phyloP scores from a whole-genome alignment of 2,113 vertebrate genomes.

The Lipophrys pholis region DNA sequence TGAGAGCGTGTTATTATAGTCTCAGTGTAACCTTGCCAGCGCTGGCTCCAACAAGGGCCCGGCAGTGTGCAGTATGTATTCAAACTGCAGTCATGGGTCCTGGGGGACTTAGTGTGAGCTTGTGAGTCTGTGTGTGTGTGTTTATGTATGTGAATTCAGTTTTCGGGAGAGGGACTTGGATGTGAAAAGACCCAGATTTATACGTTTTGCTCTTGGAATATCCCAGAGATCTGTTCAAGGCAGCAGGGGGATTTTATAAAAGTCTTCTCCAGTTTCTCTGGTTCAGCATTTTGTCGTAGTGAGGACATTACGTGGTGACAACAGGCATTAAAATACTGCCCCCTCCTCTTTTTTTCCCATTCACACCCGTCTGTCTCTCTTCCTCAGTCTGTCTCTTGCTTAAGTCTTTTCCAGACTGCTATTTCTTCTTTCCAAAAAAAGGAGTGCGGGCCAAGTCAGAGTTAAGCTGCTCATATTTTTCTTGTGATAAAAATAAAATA shows the following conservation, averaged over 20 bases:
- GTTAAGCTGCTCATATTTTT: constrained; percentile 10
- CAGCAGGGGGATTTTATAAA: constrained; percentile 75
- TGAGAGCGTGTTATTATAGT: constrained; percentile 58
- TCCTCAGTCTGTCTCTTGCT: constrained; percentile 44
- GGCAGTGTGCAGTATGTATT: constrained; percentile 52
- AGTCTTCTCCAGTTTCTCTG: constrained; percentile 81
- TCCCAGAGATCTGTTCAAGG: constrained; percentile 75
- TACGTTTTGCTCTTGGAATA: constrained; percentile 80
- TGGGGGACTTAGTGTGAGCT: constrained; percentile 40
- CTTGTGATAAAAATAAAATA: background rate
- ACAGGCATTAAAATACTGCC: constrained; percentile 77
- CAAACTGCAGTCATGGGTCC: constrained; percentile 65
- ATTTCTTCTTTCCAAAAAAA: constrained; percentile 41
- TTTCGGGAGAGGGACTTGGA: constrained; percentile 70
- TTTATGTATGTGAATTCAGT: constrained; percentile 49
- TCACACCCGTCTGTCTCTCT: constrained; percentile 62
- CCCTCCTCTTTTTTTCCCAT: constrained; percentile 45
- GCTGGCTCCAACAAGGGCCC: constrained; percentile 39
- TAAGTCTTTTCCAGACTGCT: constrained; percentile 61
- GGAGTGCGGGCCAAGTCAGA: constrained; percentile 22
- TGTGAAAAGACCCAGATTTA: constrained; percentile 81
- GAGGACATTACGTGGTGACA: constrained; percentile 83
- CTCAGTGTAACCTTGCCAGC: constrained; percentile 37
- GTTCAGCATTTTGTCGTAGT: constrained; percentile 82
- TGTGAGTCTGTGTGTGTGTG: constrained; percentile 45